phyloP scores from a whole-genome alignment of 2,113 vertebrate species.

The Plestiodon gilberti region DNA sequence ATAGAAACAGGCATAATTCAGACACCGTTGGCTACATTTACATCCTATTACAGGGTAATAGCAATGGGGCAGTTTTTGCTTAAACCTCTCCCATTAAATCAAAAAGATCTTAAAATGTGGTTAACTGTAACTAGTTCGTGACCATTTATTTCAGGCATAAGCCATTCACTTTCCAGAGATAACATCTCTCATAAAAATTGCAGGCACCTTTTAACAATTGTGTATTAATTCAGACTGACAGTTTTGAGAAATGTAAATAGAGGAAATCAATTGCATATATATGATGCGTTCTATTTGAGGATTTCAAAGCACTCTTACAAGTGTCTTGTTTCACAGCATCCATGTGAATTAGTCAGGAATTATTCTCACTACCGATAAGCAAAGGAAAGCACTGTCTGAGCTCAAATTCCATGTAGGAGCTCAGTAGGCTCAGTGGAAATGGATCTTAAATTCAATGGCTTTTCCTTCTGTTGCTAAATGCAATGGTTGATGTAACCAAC shows the following conservation, averaged over 20 bases:
- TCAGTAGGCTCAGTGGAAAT: not conserved
- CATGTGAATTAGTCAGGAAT: not conserved
- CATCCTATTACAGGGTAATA: not conserved
- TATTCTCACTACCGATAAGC: not conserved
- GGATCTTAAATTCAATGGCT: not conserved
- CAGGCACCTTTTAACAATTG: not conserved
- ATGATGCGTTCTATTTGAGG: not conserved
- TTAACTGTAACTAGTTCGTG: not conserved
- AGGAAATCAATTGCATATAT: not conserved
- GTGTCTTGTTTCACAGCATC: not conserved
- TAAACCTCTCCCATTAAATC: too few relatives aligned
- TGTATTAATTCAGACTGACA: slow-evolving; percentile 13
- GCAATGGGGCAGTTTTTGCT: too few relatives aligned
- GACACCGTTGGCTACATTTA: not conserved
- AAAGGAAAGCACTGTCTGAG: not conserved
- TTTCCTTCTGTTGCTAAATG: not conserved
- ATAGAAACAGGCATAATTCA: not conserved
- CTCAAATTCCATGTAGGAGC: not conserved
- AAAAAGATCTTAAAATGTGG: not conserved
- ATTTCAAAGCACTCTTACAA: slow-evolving; percentile 1
- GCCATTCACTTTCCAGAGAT: not conserved
- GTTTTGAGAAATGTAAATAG: slow-evolving; percentile 8
- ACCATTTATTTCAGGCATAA: not conserved
- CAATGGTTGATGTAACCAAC: not conserved
- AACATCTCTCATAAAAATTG: not conserved